Evolutionary conservation across 2,888 invertebrate species (phyloP), one percentile per base, ranked within the genome.

Genomic region (Ochropleura plecta): DNA sequence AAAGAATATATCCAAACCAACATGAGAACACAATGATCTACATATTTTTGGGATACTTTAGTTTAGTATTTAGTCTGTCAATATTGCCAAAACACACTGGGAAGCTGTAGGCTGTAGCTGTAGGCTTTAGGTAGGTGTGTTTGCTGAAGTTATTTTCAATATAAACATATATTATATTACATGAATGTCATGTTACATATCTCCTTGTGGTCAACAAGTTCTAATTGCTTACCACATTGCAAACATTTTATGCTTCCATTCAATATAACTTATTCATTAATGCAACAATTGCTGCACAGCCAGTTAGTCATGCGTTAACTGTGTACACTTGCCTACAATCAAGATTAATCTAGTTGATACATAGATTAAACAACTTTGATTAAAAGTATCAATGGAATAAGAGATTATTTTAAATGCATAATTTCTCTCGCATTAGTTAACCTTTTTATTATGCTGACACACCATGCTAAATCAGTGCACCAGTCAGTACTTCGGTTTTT

Each of bases 261-360:
- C 75, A 84, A 66, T 81, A 76, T 86, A 77, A 84, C 69, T 76
- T 86, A 88, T 86, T 89, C 81, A 85, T 83, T 81, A 85, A 89
- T 90, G 88, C 87, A 88, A 84, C 83, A 86, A 86, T 89, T 82
- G 86, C 79, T 81, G 81, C 76, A 66, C 64, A 72, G 76, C 53
- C 46, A 74, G 85, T 87, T 84, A 88, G 85, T 90, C 90, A 90
- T 89, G 90, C 88, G 49, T 90, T 82, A 88, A 86, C 84, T 76
- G 76, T 83, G 87, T 88, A 88, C 87, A 88, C 84, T 85, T 73
- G 57, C 72, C 64, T 75, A 82, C 87, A 82, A 80, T 68, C 42
- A 68, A 55, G 48, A 70, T 40, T 69, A 73, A 77, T 76, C 65
- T 46, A 76, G 20, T 42, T 65, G 20, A 48, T 66, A 65, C 8